Evolutionary conservation across 2,113 vertebrate species (phyloP).

Genomic region (Syngnathus scovelli): DNA sequence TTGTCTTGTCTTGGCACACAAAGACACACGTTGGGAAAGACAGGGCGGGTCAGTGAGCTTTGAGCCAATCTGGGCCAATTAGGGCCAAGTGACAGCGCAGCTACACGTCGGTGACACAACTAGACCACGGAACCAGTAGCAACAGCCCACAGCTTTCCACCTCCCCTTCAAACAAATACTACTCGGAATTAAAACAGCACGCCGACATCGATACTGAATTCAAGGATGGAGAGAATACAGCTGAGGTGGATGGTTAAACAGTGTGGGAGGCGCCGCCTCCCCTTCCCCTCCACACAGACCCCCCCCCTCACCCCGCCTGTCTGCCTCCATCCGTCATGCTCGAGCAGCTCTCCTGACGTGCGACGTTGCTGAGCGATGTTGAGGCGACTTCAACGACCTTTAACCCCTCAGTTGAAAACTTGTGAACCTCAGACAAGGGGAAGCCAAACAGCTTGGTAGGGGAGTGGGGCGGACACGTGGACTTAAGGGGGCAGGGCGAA

Average conservation of each 20-base stretch:
- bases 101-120: constrained; percentile 67
- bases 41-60: constrained; percentile 61
- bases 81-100: constrained; percentile 70
- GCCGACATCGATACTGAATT: not conserved
- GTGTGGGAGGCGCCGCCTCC: not conserved
- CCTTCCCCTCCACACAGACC: not conserved
- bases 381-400: constrained; percentile 66
- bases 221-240: constrained; percentile 10
- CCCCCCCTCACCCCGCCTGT: not conserved
- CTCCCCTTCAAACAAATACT: constrained; percentile 24
- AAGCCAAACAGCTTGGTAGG: constrained; percentile 32
- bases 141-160: constrained; percentile 32
- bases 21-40: not conserved
- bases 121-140: constrained; percentile 53
- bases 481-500: constrained; percentile 12
- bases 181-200: constrained; percentile 7
- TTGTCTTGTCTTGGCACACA: constrained; percentile 25
- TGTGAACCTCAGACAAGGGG: constrained; percentile 45
- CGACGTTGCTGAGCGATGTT: constrained; percentile 61
- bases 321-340: constrained; percentile 48
- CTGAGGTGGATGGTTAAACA: not conserved
- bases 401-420: constrained; percentile 66
- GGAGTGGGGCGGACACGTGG: constrained; percentile 16
- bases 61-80: constrained; percentile 69
- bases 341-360: constrained; percentile 59